Percentiles rank a stretch among this genome's conserved stretches.
Conservation (phyloP, 2,797 vertebrate genomes). For the Chelidonichthys spinosus region DNA sequence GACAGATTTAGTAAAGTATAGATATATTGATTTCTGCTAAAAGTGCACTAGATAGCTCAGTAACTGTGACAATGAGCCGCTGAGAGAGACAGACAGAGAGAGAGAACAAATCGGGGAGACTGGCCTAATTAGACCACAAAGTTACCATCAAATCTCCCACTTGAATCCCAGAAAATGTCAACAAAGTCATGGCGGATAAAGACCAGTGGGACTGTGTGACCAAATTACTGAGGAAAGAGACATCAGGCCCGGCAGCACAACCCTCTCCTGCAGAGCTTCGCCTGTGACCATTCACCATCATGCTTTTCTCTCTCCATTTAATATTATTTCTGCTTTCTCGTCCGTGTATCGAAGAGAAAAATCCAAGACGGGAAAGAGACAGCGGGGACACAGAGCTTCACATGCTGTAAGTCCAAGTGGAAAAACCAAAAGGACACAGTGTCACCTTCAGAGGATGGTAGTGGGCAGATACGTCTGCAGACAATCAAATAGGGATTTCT, state of each 20-base stretch:
- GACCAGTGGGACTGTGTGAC: conserved; percentile 68
- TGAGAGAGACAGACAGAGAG: conserved; percentile 52
- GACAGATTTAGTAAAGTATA: conserved; percentile 13
- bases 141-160: conserved; percentile 66
- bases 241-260: conserved; percentile 54
- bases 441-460: conserved; percentile 22
- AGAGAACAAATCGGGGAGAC: conserved; percentile 66
- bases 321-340: background rate
- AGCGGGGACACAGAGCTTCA: background rate
- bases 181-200: conserved; percentile 79
- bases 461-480: conserved; percentile 12
- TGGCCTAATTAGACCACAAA: conserved; percentile 75
- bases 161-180: conserved; percentile 81
- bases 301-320: background rate
- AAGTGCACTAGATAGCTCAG: conserved; percentile 2
- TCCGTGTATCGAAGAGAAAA: background rate
- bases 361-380: background rate
- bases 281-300: conserved; percentile 8
- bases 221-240: conserved; percentile 74
- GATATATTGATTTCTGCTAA: conserved; percentile 33
- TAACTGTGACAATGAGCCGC: conserved; percentile 31
- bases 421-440: background rate
- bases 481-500: background rate
- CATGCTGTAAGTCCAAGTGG: background rate
- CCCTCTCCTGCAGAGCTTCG: conserved; percentile 14